Base-by-base conservation (phyloP, 2,888 invertebrate genomes). In the Cremastinae sp. region DNA sequence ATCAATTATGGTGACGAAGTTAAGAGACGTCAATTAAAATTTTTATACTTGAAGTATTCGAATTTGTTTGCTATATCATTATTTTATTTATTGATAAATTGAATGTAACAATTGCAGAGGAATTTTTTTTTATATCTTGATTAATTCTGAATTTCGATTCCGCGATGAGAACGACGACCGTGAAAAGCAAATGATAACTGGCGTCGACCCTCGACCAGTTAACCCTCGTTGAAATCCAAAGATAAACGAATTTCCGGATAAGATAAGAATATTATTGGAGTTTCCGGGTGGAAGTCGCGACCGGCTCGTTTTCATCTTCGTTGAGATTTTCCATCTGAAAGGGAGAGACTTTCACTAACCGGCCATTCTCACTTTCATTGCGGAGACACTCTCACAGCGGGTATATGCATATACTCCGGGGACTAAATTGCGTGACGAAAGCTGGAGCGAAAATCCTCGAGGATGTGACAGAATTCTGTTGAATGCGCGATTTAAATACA, bases 181-280 rank as follows among this genome's bases (percentile, higher is more conserved):
- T 47, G 12, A 28, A 12, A 16, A 7, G 28, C 35, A 5, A 55
- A 4, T 47, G 55, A 56, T 12, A 55, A 55, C 55, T n/a, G n/a
- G n/a, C 10, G 2, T 28, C 47, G 43, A 51, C 20, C 22, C 39
- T 55, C 53, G 18, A 37, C 12, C 39, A 5, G 41, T 64, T 35
- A 16, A 49, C 20, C 53, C 37, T 70, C 53, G 20, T 71, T 65
- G 41, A 22, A 53, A 65, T 73, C 59, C 18, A 37, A 65, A 51
- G 65, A 65, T 72, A 65, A 65, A 65, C 22, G 72, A 45, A 39
- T 73, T 65, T 65, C 59, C 59, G 45, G 51, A 28, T 49, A 62
- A 59, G 59, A 73, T 65, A 65, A 73, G 65, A 65, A 59, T 59
- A 73, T 72, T 65, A 74, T 49, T 51, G 10, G 45, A 45, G 37